Conservation (phyloP, 2,797 vertebrate species). For the Alcedo quadribrachys region DNA sequence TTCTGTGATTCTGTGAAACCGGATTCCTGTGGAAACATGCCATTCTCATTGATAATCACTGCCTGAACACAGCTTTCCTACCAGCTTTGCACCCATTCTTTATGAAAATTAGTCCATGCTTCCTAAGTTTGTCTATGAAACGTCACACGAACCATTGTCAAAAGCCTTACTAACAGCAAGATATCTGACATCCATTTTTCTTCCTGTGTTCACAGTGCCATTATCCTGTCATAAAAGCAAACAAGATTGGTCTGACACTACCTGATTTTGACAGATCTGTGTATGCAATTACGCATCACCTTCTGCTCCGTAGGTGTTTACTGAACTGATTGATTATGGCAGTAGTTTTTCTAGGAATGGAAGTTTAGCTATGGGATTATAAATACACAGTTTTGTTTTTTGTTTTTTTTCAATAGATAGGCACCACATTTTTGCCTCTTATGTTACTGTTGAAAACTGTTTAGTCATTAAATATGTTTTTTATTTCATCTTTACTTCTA, state of each 20-base stretch:
- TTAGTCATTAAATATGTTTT: too few species aligned
- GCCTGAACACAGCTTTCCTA: background rate
- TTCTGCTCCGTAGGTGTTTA: too few species aligned
- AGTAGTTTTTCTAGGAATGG: too few species aligned
- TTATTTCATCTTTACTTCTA: background rate
- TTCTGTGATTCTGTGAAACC: background rate
- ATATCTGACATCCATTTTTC: background rate
- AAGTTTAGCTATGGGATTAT: too few species aligned
- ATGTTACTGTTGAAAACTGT: too few species aligned
- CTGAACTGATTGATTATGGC: too few species aligned
- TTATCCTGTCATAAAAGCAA: background rate
- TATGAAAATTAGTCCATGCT: background rate
- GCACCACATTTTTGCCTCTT: too few species aligned
- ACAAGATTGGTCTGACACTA: background rate
- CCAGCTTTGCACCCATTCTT: background rate
- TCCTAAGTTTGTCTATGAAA: background rate
- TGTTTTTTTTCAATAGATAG: too few species aligned
- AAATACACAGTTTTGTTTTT: too few species aligned
- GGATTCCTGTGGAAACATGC: background rate
- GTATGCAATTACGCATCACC: too few species aligned
- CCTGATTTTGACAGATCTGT: too few species aligned
- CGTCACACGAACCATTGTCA: background rate
- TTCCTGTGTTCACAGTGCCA: background rate
- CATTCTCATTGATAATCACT: background rate
- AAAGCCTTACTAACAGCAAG: background rate